Conservation (phyloP, 2,113 vertebrate genomes). For the Vicugna pacos region DNA sequence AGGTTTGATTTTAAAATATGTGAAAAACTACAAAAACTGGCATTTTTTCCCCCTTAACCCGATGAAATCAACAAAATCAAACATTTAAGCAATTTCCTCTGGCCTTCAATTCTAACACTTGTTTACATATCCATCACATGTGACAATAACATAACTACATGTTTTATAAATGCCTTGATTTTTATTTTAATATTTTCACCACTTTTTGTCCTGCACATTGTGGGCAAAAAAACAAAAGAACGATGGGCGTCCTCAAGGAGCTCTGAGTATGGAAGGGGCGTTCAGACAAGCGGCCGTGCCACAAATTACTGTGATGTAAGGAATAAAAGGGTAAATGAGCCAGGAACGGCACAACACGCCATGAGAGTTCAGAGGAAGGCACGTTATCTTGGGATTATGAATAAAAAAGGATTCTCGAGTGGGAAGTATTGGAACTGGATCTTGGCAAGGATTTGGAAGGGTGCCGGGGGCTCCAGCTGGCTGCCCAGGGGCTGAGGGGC, state of each 20-base stretch:
- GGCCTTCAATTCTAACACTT: neutral
- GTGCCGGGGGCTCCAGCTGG: neutral
- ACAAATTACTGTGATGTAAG: neutral
- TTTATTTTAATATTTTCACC: neutral
- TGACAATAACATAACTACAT: neutral
- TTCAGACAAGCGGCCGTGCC: neutral
- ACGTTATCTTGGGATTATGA: neutral
- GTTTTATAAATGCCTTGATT: neutral
- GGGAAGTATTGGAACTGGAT: neutral
- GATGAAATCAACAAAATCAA: slow-evolving; percentile 23
- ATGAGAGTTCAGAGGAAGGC: neutral
- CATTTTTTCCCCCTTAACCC: neutral
- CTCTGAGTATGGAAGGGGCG: neutral
- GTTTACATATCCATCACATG: neutral
- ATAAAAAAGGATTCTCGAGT: neutral
- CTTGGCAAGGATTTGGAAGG: slow-evolving; percentile 50
- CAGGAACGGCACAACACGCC: neutral
- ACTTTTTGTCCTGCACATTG: neutral
- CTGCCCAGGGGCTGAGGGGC: neutral
- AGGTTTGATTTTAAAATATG: slow-evolving; percentile 21
- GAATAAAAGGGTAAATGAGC: neutral
- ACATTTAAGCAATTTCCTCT: neutral
- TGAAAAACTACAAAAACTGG: neutral
- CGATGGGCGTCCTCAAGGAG: neutral
- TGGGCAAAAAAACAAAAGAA: neutral